Percentiles rank a stretch among this genome's conserved stretches.
Conservation (phyloP, 1,140 invertebrate genomes). For the Drosophila grimshawi region DNA sequence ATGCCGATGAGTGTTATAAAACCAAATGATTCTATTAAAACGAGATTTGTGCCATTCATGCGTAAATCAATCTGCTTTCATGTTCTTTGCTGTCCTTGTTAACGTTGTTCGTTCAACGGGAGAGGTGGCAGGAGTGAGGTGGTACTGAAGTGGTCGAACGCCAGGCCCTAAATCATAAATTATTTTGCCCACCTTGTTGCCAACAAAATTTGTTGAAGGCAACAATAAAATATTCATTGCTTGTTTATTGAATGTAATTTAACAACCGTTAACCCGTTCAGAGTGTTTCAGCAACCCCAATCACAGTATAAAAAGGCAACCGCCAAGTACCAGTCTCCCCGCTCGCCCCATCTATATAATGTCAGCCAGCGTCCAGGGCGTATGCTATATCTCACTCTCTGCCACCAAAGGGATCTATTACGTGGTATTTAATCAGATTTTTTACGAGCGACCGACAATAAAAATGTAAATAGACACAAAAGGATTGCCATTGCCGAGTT, state of each 20-base stretch:
- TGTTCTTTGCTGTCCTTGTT: conserved; percentile 45
- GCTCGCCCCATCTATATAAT: conserved; percentile 14
- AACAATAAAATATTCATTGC: conserved; percentile 82
- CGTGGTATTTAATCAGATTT: conserved; percentile 83
- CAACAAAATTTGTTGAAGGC: conserved; percentile 55
- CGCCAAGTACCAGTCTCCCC: neutral
- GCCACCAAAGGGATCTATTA: conserved; percentile 74
- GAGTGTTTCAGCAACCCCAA: conserved; percentile 29
- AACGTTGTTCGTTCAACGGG: conserved; percentile 7
- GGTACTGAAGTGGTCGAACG: conserved; percentile 3
- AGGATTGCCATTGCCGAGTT: conserved; percentile 56
- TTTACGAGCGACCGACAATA: conserved; percentile 78
- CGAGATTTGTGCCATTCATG: conserved; percentile 77
- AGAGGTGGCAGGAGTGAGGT: neutral
- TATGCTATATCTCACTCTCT: neutral
- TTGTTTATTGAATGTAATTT: conserved; percentile 83
- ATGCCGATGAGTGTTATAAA: conserved; percentile 58
- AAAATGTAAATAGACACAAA: conserved; percentile 81
- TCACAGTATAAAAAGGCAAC: conserved; percentile 43
- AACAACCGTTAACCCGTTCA: conserved; percentile 78
- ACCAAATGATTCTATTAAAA: conserved; percentile 81
- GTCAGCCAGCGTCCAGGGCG: conserved; percentile 6
- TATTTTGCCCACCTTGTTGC: conserved; percentile 63
- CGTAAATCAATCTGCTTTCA: conserved; percentile 76
- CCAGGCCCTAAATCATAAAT: conserved; percentile 61